Base-by-base conservation (phyloP, 2,797 vertebrate species). In the Miichthys miiuy region DNA sequence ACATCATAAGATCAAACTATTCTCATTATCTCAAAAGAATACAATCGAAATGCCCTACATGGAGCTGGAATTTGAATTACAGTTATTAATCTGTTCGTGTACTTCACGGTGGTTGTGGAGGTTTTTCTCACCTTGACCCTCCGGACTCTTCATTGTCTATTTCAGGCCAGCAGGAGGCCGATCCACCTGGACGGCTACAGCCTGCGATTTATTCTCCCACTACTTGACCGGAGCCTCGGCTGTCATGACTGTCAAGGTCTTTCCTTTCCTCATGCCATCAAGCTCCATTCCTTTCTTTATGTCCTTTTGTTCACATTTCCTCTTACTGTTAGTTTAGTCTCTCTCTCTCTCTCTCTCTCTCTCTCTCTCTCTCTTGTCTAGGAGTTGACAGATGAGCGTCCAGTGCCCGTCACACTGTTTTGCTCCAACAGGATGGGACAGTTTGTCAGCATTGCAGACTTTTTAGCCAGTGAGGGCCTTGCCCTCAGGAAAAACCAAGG, bases 161-260 rank as follows among this genome's bases (percentile, higher is more conserved):
- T 41, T 41, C 77, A 99, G 98, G 77, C 98, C 98, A 52, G 92
- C 98, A 72, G 97, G 97, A 87, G 98, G 97, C 61, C 92, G 89
- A 76, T 80, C 90, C 8, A 95, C 93, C 41, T 99, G 98, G 98
- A 97, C 98, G 5, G 96, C 96, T 47, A 98, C 98, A 56, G 96
- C 96, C 11, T 97, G 97, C 77, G 97, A 99, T 66, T 91, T 91
- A 42, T 92, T 98, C 77, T 94, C 95, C n/a, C 73, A 88, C 86
- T 96, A 95, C 74, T 92, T 99, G 50, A 96, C 87, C 0, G 96
- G 96, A 78, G 93, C 95, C 27, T 77, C 90, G 20, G 97, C 95
- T 3, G 83, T 91, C 52, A 86, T 99, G 63, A 92, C 95, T 25
- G 75, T 97, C 78, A 95, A 98, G 96, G 97, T 97, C 23, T 65